Evolutionary conservation across 2,113 vertebrate genomes (phyloP).

Genomic region (Petaurus breviceps): DNA sequence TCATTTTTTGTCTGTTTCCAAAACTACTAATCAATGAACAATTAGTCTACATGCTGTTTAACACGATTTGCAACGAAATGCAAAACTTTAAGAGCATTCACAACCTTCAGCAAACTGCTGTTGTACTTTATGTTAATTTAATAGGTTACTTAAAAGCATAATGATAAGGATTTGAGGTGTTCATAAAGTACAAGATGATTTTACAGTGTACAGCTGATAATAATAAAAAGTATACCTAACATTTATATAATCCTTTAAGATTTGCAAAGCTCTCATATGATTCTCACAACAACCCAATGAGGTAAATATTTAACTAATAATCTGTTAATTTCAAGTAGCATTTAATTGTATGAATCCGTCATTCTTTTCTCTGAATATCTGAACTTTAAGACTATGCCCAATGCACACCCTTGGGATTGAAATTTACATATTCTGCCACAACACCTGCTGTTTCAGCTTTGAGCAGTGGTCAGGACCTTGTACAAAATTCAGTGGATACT

Average conservation of each 20-base stretch:
- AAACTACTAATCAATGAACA: slow-evolving; percentile 46
- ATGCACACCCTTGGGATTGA: neutral
- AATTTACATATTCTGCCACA: neutral
- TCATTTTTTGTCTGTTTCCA: slow-evolving; percentile 31
- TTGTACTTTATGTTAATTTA: slow-evolving; percentile 9
- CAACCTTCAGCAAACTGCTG: slow-evolving; percentile 23
- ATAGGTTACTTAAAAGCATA: slow-evolving; percentile 16
- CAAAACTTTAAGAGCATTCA: slow-evolving; percentile 16
- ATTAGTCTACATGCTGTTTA: slow-evolving; percentile 18
- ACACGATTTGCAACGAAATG: slow-evolving; percentile 2
- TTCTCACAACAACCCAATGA: neutral
- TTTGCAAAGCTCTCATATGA: neutral
- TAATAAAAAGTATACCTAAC: neutral
- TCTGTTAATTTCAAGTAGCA: neutral
- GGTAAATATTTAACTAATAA: neutral
- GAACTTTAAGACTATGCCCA: slow-evolving; percentile 4
- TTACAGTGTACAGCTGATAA: neutral
- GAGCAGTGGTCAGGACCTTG: neutral
- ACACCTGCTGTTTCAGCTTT: neutral
- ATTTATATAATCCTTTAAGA: neutral
- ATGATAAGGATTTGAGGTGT: neutral
- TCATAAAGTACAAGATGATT: neutral
- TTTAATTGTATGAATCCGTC: neutral
- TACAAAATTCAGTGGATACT: neutral
- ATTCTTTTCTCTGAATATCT: slow-evolving; percentile 17